A percentile compares a stretch with the other conserved stretches of the same genome.
Evolutionary conservation across 2,888 invertebrate genomes (phyloP).

Genomic region (Resseliella maxima): DNA sequence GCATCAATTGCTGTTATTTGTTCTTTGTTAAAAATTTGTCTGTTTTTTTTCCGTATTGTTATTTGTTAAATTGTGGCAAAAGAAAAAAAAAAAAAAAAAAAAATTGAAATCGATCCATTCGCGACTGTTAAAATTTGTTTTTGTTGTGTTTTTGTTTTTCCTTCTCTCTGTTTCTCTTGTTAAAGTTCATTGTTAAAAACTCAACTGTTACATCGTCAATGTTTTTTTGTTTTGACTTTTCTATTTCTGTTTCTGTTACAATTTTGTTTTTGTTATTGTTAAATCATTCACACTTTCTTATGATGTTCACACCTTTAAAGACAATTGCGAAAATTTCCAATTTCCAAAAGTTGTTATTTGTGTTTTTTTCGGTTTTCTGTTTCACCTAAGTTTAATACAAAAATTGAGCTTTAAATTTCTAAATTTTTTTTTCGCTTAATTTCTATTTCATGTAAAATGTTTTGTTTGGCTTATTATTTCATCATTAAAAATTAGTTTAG

Average conservation of each 20-base stretch:
- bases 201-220: neutral
- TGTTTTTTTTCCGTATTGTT: neutral
- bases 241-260: neutral
- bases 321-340: conserved; percentile 33
- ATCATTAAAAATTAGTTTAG: neutral
- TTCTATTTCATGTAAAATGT: neutral
- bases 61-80: neutral
- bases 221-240: too few relatives aligned
- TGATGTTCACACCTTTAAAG: neutral
- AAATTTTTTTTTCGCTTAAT: neutral
- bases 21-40: conserved; percentile 9
- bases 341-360: neutral
- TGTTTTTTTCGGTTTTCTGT: neutral
- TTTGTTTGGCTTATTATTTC: too few relatives aligned
- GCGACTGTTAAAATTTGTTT: neutral
- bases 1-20: neutral
- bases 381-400: neutral
- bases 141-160: neutral
- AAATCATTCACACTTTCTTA: neutral
- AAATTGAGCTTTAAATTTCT: neutral
- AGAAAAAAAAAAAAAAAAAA: too few relatives aligned
- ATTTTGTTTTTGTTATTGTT: neutral
- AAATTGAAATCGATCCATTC: neutral
- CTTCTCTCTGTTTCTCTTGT: neutral
- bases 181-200: conserved; percentile 22